Evolutionary conservation across 2,888 invertebrate species (phyloP).

Genomic region (Drosophila nigritarsus): DNA sequence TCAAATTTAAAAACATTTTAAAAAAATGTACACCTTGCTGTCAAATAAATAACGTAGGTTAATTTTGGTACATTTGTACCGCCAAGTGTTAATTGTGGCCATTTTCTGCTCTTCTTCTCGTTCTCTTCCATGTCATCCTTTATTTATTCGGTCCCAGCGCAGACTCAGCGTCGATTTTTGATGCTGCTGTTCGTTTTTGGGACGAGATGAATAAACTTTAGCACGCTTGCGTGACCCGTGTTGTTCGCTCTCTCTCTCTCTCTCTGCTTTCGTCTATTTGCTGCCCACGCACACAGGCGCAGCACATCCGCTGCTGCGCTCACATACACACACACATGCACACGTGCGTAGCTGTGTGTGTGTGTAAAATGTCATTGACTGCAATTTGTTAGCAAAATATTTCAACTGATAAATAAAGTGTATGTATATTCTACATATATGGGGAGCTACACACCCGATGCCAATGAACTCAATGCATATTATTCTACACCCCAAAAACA

Average conservation of each 20-base stretch:
- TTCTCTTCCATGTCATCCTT: not conserved
- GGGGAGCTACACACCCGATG: constrained; percentile 40
- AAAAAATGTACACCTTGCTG: not conserved
- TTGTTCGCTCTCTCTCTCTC: constrained; percentile 28
- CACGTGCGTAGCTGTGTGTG: constrained; percentile 20
- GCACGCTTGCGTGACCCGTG: constrained; percentile 74
- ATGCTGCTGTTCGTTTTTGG: constrained; percentile 62
- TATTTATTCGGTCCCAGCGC: constrained; percentile 6
- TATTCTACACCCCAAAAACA: constrained; percentile 44
- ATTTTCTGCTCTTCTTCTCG: constrained; percentile 9
- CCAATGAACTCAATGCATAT: constrained; percentile 69
- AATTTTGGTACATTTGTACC: not conserved
- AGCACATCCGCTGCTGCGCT: constrained; percentile 52
- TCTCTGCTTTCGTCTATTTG: not conserved
- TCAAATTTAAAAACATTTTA: not conserved
- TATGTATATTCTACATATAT: constrained; percentile 40
- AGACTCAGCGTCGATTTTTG: constrained; percentile 58
- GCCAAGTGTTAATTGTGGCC: not conserved
- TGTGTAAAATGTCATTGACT: constrained; percentile 76
- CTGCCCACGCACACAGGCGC: constrained; percentile 56
- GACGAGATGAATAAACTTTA: constrained; percentile 74
- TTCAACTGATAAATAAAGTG: constrained; percentile 77
- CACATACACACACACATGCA: constrained; percentile 7
- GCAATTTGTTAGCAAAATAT: constrained; percentile 81
- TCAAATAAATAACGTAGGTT: not conserved